Evolutionary conservation across 2,888 invertebrate genomes (phyloP), one percentile per base, ranked within the genome.

Genomic region (Bibio marci): DNA sequence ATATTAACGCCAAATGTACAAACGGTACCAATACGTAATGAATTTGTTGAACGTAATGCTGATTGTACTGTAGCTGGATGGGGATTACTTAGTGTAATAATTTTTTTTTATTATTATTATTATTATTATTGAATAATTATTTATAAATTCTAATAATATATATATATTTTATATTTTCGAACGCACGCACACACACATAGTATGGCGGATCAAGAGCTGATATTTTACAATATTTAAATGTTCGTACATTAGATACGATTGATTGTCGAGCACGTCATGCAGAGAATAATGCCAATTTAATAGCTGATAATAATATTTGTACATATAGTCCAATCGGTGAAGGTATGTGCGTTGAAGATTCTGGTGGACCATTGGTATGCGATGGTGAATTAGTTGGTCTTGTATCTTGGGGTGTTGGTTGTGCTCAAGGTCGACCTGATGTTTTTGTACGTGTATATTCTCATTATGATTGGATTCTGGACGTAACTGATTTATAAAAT

Each of bases 391-490:
- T 51, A 34, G 40, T 46, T 41, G 54, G 54, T 32, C 39, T 52
- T n/a, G 49, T 50, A 6, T 54, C 54, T 3, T 53, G 51, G 50
- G 53, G 50, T 6, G 45, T 47, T 30, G 49, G 50, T 12, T 54
- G 54, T 36, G 53, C 49, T 30, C 33, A 26, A 10, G 53, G 52
- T 10, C 39, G 32, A 22, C 54, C 54, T 4, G 53, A 54, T 44
- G 50, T 54, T 6, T 53, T 44, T 39, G 49, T 51, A 5, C 48
- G 50, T 38, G 49, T 52, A 10, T 43, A 45, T 19, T 42, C 39
- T 30, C 50, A 44, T 45, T 39, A 41, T 22, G 30, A 27, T n/a
- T 52, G 52, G 52, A 48, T 52, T 22, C 5, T 8, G 22, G 22
- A 22, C 5, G 22, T 22, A 6, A 22, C 22, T 8, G 22, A 22